Percentiles rank a stretch among this genome's conserved stretches.
Evolutionary conservation across 2,888 invertebrate species (phyloP).

Genomic region (Hypsopygia costalis): DNA sequence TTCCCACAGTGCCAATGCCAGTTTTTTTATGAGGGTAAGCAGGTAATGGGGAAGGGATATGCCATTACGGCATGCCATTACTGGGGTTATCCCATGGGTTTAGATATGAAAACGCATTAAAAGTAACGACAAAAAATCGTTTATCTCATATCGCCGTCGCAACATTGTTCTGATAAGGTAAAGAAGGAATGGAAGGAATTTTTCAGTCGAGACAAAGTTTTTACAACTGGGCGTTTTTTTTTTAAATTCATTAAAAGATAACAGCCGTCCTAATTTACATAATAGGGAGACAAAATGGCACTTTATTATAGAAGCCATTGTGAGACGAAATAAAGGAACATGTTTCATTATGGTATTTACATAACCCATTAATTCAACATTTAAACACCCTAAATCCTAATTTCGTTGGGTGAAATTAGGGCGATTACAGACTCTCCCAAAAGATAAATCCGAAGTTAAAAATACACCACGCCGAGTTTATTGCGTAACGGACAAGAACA

Average conservation of each 20-base stretch:
- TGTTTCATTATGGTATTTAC: slow-evolving; percentile 35
- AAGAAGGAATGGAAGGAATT: background rate
- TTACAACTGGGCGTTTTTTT: slow-evolving; percentile 3
- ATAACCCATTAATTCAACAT: slow-evolving; percentile 45
- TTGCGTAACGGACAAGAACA: slow-evolving; percentile 75
- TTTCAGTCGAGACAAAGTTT: background rate
- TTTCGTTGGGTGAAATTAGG: slow-evolving; percentile 55
- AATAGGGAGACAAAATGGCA: slow-evolving; percentile 11
- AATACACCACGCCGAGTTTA: slow-evolving; percentile 67
- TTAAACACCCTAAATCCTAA: slow-evolving; percentile 48
- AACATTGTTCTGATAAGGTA: background rate
- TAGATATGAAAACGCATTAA: slow-evolving; percentile 15
- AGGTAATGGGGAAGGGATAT: slow-evolving; percentile 24
- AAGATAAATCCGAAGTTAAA: slow-evolving; percentile 70
- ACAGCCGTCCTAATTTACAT: slow-evolving; percentile 9
- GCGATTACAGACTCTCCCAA: slow-evolving; percentile 55
- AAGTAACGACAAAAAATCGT: slow-evolving; percentile 11
- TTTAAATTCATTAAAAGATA: slow-evolving; percentile 10
- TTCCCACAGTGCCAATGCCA: slow-evolving; percentile 22
- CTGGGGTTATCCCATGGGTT: slow-evolving; percentile 14
- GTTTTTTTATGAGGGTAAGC: slow-evolving; percentile 29
- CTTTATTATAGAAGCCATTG: slow-evolving; percentile 23
- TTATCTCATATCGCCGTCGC: slow-evolving; percentile 6
- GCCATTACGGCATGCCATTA: slow-evolving; percentile 12
- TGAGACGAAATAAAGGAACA: slow-evolving; percentile 23